Conservation (phyloP, 2,113 vertebrate species). For the Nycticryphes semicollaris region DNA sequence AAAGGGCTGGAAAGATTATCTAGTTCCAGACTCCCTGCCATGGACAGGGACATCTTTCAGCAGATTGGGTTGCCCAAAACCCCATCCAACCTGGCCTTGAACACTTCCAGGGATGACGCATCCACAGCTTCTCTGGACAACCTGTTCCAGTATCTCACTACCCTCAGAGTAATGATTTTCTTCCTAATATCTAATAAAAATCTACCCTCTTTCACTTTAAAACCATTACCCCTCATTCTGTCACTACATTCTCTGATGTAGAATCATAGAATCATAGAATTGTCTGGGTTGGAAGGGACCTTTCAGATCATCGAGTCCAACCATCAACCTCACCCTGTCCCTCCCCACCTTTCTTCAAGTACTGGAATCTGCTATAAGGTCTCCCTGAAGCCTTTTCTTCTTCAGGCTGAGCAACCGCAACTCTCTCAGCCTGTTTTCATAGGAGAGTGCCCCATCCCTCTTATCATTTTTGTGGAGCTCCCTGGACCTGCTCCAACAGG, state of each 20-base stretch:
- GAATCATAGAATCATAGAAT: too few species aligned
- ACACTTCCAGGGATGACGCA: neutral
- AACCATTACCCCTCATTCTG: accelerated
- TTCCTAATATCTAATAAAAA: neutral
- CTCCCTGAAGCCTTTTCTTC: neutral
- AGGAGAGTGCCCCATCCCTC: neutral
- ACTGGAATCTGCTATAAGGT: neutral
- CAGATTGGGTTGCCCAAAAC: neutral
- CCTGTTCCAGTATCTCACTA: neutral
- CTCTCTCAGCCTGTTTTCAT: neutral
- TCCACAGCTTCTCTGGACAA: neutral
- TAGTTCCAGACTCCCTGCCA: accelerated
- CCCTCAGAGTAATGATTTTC: neutral
- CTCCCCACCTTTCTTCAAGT: neutral
- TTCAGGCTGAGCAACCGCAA: neutral
- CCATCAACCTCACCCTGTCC: too few species aligned
- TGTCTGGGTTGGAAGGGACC: too few species aligned
- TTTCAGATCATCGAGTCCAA: too few species aligned
- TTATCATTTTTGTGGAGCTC: neutral
- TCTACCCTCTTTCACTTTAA: neutral
- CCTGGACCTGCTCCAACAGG: accelerated
- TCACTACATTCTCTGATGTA: too few species aligned
- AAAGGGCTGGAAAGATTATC: neutral
- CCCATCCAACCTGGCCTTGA: neutral
- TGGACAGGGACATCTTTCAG: neutral